Conservation (phyloP, 2,888 invertebrate species). For the Tipula confusa region DNA sequence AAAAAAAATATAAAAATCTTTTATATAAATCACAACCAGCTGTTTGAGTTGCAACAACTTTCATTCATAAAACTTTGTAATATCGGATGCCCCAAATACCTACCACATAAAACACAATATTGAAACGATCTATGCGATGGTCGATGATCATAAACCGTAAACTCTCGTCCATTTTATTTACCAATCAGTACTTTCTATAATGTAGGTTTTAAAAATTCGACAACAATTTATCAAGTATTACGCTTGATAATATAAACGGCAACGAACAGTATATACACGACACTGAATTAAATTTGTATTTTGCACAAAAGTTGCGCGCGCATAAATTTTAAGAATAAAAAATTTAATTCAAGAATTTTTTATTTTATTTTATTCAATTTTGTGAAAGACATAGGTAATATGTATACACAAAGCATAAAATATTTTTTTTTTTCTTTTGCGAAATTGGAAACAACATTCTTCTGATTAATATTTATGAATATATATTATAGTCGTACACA, state of each 20-base stretch:
- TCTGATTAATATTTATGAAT: slow-evolving; percentile 8
- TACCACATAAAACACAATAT: neutral
- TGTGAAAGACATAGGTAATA: neutral
- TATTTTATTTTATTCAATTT: too few species aligned
- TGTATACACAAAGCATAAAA: neutral
- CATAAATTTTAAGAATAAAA: neutral
- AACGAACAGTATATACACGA: neutral
- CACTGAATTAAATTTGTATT: neutral
- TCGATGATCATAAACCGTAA: neutral
- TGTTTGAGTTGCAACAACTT: neutral
- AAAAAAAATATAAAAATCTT: too few species aligned
- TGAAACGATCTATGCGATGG: neutral
- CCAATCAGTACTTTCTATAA: neutral
- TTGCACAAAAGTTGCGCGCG: neutral
- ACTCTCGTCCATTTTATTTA: neutral
- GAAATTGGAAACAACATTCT: slow-evolving; percentile 21
- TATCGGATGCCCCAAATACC: neutral
- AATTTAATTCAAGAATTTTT: neutral
- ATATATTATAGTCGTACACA: neutral
- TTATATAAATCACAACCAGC: neutral
- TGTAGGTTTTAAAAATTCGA: neutral
- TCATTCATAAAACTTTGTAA: neutral
- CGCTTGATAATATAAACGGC: neutral
- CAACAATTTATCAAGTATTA: neutral
- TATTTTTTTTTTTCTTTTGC: too few species aligned